Base-by-base conservation (phyloP, 2,888 invertebrate species). In the Temnothorax rugatulus region DNA sequence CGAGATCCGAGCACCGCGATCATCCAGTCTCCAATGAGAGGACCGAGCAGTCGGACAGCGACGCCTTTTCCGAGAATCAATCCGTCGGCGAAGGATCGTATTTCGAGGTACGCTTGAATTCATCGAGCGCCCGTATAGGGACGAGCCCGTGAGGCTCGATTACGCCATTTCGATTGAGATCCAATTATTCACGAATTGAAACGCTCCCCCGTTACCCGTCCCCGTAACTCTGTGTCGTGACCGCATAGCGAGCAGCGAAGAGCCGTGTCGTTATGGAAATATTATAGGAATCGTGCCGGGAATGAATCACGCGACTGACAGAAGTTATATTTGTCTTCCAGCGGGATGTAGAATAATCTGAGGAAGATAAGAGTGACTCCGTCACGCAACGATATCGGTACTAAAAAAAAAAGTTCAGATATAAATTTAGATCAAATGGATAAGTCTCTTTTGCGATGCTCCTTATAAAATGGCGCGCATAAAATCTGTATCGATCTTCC, bases 41-140 rank as follows among this genome's bases (percentile, higher is more conserved):
- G 52, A 92, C 85, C 66, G 92, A 92, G 74, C 88, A 87, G 38
- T 95, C 94, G 83, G 95, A 95, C 91, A 95, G 94, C 87, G 95
- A 95, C 86, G 93, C 92, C 52, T 90, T 93, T 83, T 94, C 93
- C 83, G 94, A 93, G 89, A 93, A 92, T 87, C 92, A 91, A 84
- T 93, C 93, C 88, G 87, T 91, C 88, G 93, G 94, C 91, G 95
- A 95, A 89, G 95, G 94, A 90, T 95, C 95, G 74, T 95, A 95
- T 88, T 95, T 95, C 91, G 95, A 95, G 94, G 95, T 95, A 88
- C 15, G 83, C 66, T 8, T 2, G 44, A 41, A 21, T 44, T 69
- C 18, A 11, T 11, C 68, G 25, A 4, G 18, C 8, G 18, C 4
- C 29, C 3, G 3, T 29, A 29, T 29, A 29, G 15, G 25, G n/a